Conservation (phyloP, 2,797 vertebrate species). For the Pipistrellus pipistrellus region DNA sequence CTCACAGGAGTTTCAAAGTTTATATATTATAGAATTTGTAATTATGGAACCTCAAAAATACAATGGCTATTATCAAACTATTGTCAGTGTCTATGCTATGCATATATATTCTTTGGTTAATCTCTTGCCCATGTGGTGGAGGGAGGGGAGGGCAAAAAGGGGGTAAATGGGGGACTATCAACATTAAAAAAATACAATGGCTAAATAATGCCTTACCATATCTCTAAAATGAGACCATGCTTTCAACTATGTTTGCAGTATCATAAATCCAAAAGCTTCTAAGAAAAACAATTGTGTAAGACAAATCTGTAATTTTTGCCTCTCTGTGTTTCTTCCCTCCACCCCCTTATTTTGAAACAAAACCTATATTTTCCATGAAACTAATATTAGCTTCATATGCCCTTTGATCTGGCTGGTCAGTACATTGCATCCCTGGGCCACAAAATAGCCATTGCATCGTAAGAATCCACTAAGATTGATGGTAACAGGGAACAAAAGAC, state of each 20-base stretch:
- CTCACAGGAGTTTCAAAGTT: background rate
- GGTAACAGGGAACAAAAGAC: background rate
- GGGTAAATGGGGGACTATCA: background rate
- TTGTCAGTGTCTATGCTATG: background rate
- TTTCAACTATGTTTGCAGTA: background rate
- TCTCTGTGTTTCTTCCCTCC: background rate
- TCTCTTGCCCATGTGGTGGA: background rate
- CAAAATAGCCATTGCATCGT: background rate
- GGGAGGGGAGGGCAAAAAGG: too few relatives aligned
- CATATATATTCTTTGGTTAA: background rate
- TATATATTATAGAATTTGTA: background rate
- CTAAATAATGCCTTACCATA: background rate
- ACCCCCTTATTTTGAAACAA: background rate
- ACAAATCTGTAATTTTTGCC: background rate
- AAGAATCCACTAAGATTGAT: background rate
- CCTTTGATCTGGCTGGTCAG: background rate
- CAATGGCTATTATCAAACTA: background rate
- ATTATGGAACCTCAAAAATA: conserved; percentile 28
- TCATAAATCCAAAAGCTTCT: conserved; percentile 7
- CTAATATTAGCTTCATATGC: background rate
- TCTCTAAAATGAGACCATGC: conserved; percentile 8
- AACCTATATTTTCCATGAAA: background rate
- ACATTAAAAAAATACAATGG: background rate
- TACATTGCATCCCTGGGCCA: background rate
- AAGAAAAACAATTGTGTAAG: background rate